A percentile compares a stretch with the other conserved stretches of the same genome.
These are phyloP conservation scores for Zygaena filipendulae DNA, from an alignment of 2,888 invertebrate species.

Conservation along the genomic window DNA sequence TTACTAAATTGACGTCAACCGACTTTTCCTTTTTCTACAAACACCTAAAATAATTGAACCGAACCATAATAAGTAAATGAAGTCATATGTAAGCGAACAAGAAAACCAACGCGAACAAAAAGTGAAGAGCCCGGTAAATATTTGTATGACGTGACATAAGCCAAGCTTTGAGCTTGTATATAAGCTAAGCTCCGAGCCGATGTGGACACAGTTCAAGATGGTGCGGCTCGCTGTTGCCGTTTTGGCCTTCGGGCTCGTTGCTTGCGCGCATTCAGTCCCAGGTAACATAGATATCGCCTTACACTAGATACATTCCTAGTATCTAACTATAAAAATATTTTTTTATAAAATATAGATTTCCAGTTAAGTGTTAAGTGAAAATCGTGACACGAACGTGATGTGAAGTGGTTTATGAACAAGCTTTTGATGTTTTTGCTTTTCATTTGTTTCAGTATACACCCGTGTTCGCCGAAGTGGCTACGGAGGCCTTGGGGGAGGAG, in stretches of 20 bases:
- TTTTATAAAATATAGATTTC: slow-evolving; percentile 17
- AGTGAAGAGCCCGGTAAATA: slow-evolving; percentile 37
- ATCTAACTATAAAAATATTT: slow-evolving; percentile 1
- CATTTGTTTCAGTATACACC: slow-evolving; percentile 20
- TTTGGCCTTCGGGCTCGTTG: slow-evolving; percentile 40
- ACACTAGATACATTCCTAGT: not conserved
- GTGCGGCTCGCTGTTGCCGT: slow-evolving; percentile 37
- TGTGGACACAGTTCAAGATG: slow-evolving; percentile 33
- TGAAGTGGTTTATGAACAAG: no score
- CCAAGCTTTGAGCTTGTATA: slow-evolving; percentile 26
- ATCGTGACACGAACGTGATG: no score
- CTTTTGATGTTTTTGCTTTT: no score
- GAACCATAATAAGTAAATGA: no score
- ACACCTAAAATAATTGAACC: no score
- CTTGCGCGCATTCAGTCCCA: slow-evolving; percentile 39
- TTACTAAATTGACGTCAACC: no score
- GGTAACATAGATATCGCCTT: no score
- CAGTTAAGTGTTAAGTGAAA: not conserved
- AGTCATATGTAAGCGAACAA: no score
- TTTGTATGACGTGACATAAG: slow-evolving; percentile 37
- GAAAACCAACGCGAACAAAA: slow-evolving; percentile 30
- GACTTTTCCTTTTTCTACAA: no score
- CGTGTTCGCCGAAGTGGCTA: slow-evolving; percentile 10
- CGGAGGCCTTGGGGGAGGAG: slow-evolving; percentile 9
- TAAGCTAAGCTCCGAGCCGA: slow-evolving; percentile 22